Evolutionary conservation across 2,797 vertebrate species (phyloP), one percentile per base, ranked within the genome.

Genomic region (Spea hammondii): DNA sequence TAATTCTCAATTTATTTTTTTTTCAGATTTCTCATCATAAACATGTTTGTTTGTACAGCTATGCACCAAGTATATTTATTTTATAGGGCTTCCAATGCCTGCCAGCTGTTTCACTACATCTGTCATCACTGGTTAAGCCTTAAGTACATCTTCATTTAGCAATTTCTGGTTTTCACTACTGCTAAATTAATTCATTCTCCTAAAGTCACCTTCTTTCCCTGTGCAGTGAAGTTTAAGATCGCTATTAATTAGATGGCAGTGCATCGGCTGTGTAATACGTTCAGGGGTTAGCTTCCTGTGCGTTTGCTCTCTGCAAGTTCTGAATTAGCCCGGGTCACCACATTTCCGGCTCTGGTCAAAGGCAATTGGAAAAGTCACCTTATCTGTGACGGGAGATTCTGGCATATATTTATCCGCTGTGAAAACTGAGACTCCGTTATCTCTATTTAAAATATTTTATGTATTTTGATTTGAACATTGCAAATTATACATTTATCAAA

Each of bases 71-170:
- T 57, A 57, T 57, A 5, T 13, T 13, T 13, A 57, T 57, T 11
- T 10, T 57, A 13, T 12, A 57, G 55, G 55, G 14, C n/a, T 1
- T 62, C 5, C 32, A 32, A 62, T 62, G 14, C 8, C 59, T 62
- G 5, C 59, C n/a, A 17, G n/a, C 59, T 62, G n/a, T 32, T 62
- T 62, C n/a, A 6, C 13, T 14, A 7, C 64, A 4, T 10, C 32
- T 65, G 64, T 47, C 64, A 65, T 10, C 32, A 47, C 1, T 65
- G 64, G 64, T 65, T 44, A 65, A 65, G 32, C 46, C 7, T 47
- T 65, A 10, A 65, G 32, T 44, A 65, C 44, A 65, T 65, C 64
- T 65, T 65, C 64, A 65, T 65, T 65, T 46, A 46, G 64, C 64
- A 65, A 45, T 65, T 32, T 65, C 64, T 65, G 64, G 46, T 65